Evolutionary conservation across 2,113 vertebrate genomes (phyloP).

Genomic region (Coreoperca whiteheadi): DNA sequence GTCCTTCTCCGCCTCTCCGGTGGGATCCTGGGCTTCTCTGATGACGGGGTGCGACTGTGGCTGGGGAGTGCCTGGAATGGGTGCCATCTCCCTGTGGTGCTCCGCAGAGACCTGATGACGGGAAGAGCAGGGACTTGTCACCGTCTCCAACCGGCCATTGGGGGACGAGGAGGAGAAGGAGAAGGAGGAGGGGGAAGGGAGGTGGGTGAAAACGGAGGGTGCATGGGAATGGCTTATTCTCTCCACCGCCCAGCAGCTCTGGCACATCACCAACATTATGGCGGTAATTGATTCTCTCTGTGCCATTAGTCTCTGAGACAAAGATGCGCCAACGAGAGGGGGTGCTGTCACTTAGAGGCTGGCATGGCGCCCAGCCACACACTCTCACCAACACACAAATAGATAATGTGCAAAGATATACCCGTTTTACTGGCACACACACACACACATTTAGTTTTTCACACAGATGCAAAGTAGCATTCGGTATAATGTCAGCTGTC

Average conservation of each 20-base stretch:
- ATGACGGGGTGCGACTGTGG: conserved; percentile 78
- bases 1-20: conserved; percentile 42
- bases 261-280: conserved; percentile 91
- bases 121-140: conserved; percentile 63
- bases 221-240: conserved; percentile 70
- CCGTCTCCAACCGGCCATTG: conserved; percentile 46
- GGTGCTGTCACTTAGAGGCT: conserved; percentile 91
- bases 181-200: conserved; percentile 27
- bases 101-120: conserved; percentile 69
- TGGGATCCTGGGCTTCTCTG: conserved; percentile 53
- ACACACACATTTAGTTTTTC: conserved; percentile 19
- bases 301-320: conserved; percentile 93
- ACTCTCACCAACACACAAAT: conserved; percentile 67
- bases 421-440: conserved; percentile 17
- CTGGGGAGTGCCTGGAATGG: conserved; percentile 77
- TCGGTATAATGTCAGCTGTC: conserved; percentile 66
- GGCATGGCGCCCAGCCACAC: conserved; percentile 85
- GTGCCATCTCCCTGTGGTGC: conserved; percentile 69
- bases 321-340: conserved; percentile 90
- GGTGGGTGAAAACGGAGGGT: conserved; percentile 36
- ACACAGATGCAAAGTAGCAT: conserved; percentile 39
- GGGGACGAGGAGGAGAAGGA: conserved; percentile 38
- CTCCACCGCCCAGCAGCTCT: conserved; percentile 75
- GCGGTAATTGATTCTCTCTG: conserved; percentile 96
- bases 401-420: conserved; percentile 63